Base-by-base conservation (phyloP, 30 jellyfish, hydroid and myxozoan genomes). In the Chrysaora quinquecirrha region DNA sequence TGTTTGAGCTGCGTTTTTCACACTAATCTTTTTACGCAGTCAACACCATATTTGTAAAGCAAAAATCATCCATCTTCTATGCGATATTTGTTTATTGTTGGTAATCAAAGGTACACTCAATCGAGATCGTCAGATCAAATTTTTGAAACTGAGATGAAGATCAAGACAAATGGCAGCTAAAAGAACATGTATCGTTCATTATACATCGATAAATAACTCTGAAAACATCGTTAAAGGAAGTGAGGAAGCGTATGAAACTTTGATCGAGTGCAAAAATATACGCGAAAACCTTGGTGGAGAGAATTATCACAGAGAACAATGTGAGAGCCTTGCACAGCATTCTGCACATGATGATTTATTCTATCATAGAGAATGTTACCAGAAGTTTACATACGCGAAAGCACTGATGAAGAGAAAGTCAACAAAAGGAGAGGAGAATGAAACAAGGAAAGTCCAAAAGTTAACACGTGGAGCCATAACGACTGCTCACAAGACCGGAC, bases 241-340 rank as follows among this genome's bases (percentile, higher is more conserved):
- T 12, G 3, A 56, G 54, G 16, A 34, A 9, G 0, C 65, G 0
- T 54, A 21, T 29, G 34, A 24, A 29, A 25, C 87, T 28, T 69
- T 75, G 14, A 25, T 56, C 21, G 87, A 52, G 9, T n/a, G 87
- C 64, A 75, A 54, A 69, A 50, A 23, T 18, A 75, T 75, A 0
- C 76, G 76, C 1, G 87, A 50, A 23, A 75, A n/a, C 2, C 77
- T 20, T 11, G 78, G 78, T 22, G 87, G 77, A 1, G 76, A 75
- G 6, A 75, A 52, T 30, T 43, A 19, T 2, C 87, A 75, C 77
- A 29, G 1, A 0, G 77, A 25, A 1, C 87, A 75, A 29, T 75
- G 87, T 23, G 48, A 34, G 21, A 31, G 62, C 29, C 30, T 75
- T 35, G 65, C 77, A 0, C 58, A 50, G 31, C 31, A 6, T 7